Conservation (phyloP, 2,113 vertebrate genomes). For the Bubo scandiacus region DNA sequence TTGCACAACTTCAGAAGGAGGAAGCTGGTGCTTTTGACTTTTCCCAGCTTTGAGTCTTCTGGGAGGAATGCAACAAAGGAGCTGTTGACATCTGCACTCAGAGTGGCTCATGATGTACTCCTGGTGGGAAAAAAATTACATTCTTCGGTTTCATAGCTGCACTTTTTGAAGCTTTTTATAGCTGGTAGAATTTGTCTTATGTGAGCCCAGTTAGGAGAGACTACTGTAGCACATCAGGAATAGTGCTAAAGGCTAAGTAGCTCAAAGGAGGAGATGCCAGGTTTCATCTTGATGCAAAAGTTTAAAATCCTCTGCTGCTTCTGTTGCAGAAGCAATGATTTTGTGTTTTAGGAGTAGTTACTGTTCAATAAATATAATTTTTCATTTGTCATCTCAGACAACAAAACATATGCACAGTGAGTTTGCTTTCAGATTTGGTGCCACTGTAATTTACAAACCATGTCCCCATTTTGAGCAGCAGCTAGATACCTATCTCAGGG, state of each 20-base stretch:
- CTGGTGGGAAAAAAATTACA: neutral
- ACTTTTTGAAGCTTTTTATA: neutral
- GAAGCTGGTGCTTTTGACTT: slow-evolving; percentile 33
- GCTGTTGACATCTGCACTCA: neutral
- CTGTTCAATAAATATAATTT: neutral
- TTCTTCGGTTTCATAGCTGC: neutral
- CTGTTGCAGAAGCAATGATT: neutral
- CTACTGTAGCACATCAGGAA: neutral
- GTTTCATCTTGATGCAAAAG: neutral
- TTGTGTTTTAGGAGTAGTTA: neutral
- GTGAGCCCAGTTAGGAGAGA: neutral
- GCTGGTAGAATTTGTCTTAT: neutral
- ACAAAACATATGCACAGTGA: neutral
- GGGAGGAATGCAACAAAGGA: slow-evolving; percentile 25
- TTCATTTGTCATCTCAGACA: neutral
- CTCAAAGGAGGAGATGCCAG: neutral
- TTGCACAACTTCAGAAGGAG: slow-evolving; percentile 26
- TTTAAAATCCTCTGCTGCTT: neutral
- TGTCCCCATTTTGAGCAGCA: neutral
- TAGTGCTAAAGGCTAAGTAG: neutral
- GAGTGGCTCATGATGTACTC: neutral
- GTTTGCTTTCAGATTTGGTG: neutral
- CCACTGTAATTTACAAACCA: neutral
- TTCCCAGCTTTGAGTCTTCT: slow-evolving; percentile 43
- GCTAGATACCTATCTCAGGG: neutral